Evolutionary conservation across 2,888 invertebrate genomes (phyloP), one percentile per base, ranked within the genome.

Genomic region (Actias luna): DNA sequence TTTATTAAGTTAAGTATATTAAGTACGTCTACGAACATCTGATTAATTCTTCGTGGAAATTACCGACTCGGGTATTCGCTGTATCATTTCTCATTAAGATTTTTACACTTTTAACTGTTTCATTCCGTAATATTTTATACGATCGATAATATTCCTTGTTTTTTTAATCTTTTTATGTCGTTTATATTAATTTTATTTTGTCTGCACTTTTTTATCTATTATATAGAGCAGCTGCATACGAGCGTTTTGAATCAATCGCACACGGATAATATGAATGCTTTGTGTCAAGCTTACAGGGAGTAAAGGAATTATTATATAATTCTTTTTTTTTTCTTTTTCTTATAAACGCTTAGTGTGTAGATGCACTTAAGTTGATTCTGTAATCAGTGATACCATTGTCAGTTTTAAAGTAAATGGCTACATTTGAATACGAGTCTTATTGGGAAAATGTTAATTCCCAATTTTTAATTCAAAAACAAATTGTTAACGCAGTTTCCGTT

Each of bases 1-100:
- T 69, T 78, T 78, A 76, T 76, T 73, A 64, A 65, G 64, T 67
- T 70, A 69, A 68, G 69, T 63, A 66, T 65, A 42, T 42, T 18
- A 42, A 64, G 63, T 67, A 52, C 52, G n/a, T 42, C 36, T 35
- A 33, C 58, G 29, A 36, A 62, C 42, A 33, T 70, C 72, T 57
- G 22, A 62, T 58, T 62, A n/a, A 5, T 4, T 62, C 25, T 42
- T 31, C 42, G 42, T 42, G 22, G 31, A 58, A 31, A 58, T 31
- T 58, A 31, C 42, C 31, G n/a, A 22, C 58, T 57, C 42, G 46
- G 42, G 25, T 39, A 39, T 57, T 61, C 29, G 14, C 29, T 39
- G 22, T 29, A 58, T 42, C 50, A 64, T 58, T 63, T 60, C 61
- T 42, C 64, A 27, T 63, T 18, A 42, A 42, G n/a, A 29, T 29